Conservation (phyloP, 1,140 invertebrate species). For the Amphibalanus amphitrite region DNA sequence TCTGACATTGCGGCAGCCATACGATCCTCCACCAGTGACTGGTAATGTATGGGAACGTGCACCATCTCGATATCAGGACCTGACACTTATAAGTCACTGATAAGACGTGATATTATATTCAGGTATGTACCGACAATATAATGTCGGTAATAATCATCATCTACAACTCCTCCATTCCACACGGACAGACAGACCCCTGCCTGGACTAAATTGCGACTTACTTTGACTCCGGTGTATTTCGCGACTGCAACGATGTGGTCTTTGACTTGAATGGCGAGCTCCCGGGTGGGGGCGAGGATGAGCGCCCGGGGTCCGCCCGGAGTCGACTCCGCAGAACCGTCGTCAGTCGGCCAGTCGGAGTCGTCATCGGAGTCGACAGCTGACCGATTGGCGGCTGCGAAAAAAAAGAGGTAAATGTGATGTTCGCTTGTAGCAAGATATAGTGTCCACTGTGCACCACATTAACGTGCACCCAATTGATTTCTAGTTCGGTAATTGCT, state of each 20-base stretch:
- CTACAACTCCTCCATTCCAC: too few species aligned
- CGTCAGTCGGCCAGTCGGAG: too few species aligned
- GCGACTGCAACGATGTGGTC: not conserved
- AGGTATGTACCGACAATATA: not conserved
- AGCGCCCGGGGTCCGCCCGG: not conserved
- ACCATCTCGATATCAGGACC: too few species aligned
- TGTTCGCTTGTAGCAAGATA: too few species aligned
- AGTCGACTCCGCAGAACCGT: too few species aligned
- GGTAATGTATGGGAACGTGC: not conserved
- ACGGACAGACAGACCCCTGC: too few species aligned
- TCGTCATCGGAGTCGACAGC: too few species aligned
- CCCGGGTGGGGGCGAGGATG: not conserved
- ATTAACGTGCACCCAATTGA: too few species aligned
- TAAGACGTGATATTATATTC: not conserved
- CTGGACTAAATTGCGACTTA: not conserved
- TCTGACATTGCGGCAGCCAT: not conserved
- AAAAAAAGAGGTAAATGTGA: too few species aligned
- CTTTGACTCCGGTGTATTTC: not conserved
- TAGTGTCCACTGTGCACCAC: too few species aligned
- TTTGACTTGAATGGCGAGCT: not conserved
- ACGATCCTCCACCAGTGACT: not conserved
- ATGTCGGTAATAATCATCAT: not conserved
- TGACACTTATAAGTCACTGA: not conserved
- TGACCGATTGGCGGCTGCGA: too few species aligned
- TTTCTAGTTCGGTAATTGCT: too few species aligned